Base-by-base conservation (phyloP, 2,797 vertebrate species). In the Megaceryle alcyon region DNA sequence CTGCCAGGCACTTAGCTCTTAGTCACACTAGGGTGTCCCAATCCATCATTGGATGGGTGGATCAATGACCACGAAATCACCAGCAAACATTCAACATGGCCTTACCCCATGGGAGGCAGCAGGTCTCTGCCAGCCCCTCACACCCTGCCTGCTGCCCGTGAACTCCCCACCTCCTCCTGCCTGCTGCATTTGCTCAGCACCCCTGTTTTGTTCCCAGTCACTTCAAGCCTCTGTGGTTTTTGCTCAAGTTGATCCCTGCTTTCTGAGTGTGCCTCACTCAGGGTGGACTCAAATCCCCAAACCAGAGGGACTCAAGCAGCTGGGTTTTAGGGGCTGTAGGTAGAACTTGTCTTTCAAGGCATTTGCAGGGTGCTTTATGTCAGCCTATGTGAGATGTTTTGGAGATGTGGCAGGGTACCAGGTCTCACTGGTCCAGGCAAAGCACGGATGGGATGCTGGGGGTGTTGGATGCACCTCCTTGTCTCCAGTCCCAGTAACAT, bases 151-250 rank as follows among this genome's bases (percentile, higher is more conserved):
- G 12, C 76, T 84, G n/a, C 46, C 54, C 9, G 2, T 0, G 59
- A 29, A 33, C 3, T 7, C 35, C 43, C 22, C 35, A 28, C 14
- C 44, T 70, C 14, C 41, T 70, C 57, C 64, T 39, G 12, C 54
- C 56, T 39, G 46, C 26, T 75, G 29, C 48, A 16, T 49, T 43
- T 61, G 20, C 56, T 63, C 6, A 85, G 26, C 63, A 80, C 7
- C 14, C 4, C 5, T 18, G 1, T 0, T 1, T 59, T 66, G 61
- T 29, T 63, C 22, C 21, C 4, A 3, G 6, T 16, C 39, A 23
- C 20, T 21, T 85, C 43, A 43, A 35, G 28, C 4, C 9, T 31
- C 44, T 48, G 64, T 7, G 29, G 18, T 8, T 59, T 11, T 44
- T 35, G n/a, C 31, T 71, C 31, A 18, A 15, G 39, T 3, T 48